Evolutionary conservation across 2,797 vertebrate genomes (phyloP).

Genomic region (Amazonetta brasiliensis): DNA sequence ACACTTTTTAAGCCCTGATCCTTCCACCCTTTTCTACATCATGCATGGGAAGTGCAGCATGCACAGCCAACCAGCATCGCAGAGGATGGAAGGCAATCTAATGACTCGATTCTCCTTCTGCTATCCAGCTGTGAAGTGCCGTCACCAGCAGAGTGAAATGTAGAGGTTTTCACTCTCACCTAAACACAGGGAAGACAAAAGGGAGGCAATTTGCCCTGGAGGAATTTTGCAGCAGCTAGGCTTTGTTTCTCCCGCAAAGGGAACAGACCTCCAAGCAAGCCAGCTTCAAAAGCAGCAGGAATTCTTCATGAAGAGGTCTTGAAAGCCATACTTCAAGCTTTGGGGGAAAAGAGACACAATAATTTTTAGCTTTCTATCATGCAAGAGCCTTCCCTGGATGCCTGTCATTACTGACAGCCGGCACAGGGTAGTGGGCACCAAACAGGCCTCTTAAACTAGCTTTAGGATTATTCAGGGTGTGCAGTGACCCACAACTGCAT

Average conservation of each 20-base stretch:
- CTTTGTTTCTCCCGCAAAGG: neutral
- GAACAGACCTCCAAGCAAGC: neutral
- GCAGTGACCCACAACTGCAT: neutral
- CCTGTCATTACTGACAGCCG: neutral
- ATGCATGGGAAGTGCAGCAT: neutral
- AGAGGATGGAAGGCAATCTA: neutral
- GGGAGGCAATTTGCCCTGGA: neutral
- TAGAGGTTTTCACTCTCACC: neutral
- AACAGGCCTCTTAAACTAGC: neutral
- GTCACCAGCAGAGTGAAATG: neutral
- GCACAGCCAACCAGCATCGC: neutral
- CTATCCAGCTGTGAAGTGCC: neutral
- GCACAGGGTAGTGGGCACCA: neutral
- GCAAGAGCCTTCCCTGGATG: neutral
- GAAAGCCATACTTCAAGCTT: neutral
- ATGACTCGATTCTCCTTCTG: neutral
- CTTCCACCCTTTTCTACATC: neutral
- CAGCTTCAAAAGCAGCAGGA: neutral
- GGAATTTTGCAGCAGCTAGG: neutral
- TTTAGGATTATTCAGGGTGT: neutral
- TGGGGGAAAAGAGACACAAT: neutral
- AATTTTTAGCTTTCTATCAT: neutral
- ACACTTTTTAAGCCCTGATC: neutral
- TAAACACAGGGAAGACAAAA: slow-evolving; percentile 1
- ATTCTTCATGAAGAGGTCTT: neutral